Base-by-base conservation (phyloP, 2,888 invertebrate species). In the Cantharis lateralis region DNA sequence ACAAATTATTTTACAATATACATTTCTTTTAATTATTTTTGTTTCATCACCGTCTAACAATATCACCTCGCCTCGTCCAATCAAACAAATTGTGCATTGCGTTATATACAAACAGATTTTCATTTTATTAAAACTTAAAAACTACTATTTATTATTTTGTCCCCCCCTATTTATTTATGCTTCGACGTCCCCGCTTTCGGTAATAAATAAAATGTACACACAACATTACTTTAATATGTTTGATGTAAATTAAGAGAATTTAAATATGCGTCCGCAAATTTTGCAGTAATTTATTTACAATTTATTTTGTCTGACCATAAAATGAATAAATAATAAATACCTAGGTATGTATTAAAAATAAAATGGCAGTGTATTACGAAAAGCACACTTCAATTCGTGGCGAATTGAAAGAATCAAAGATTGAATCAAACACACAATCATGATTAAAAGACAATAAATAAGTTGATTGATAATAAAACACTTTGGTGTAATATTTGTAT, bases 1-100 rank as follows among this genome's bases (percentile, higher is more conserved):
- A 82, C 79, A 82, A 83, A 82, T 82, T 83, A 82, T 82, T 83
- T 81, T 83, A 83, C 83, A 83, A 82, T 83, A 80, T 82, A 84
- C 81, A 83, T 75, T 75, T 72, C 61, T 66, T 24, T 66, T 66
- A 66, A 20, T 66, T 70, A 48, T 48, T 48, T 48, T 48, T 48
- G 70, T 78, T 76, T 71, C 18, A 78, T 77, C 81, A 81, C 80
- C 81, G 77, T 72, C 82, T 81, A 83, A 82, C 83, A 82, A 82
- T 81, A 81, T 75, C 80, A 81, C 79, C 75, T 77, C 79, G 78
- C 62, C 62, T 71, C 15, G 48, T 48, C 48, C 48, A n/a, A 26
- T 64, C 26, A 71, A 71, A 66, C 64, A 66, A 66, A 66, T 66
- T 66, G 64, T 66, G 64, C 20, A 66, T 66, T 66, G 18, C 16